phyloP scores from a whole-genome alignment of 2,888 invertebrate genomes.

The Neoascia interrupta region DNA sequence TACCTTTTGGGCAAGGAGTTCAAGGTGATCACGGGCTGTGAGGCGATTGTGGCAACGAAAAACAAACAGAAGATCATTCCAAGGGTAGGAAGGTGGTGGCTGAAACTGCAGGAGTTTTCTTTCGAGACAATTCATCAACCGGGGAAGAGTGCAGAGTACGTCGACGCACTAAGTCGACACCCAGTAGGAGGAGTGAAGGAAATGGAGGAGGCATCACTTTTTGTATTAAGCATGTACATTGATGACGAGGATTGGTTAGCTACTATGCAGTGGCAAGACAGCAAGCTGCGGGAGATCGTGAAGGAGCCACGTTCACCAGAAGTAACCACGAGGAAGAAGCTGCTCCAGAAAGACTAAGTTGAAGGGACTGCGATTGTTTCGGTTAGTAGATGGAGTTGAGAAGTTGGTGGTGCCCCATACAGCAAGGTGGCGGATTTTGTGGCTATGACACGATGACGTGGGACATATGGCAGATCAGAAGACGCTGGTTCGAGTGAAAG shows the following conservation, averaged over 20 bases:
- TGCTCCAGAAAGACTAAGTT: background rate
- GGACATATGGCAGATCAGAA: slow-evolving; percentile 30
- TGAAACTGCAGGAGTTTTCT: slow-evolving; percentile 17
- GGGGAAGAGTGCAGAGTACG: slow-evolving; percentile 6
- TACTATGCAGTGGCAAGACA: slow-evolving; percentile 23
- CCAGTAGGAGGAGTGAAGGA: background rate
- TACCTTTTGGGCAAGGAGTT: slow-evolving; percentile 14
- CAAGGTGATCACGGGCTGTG: slow-evolving; percentile 14
- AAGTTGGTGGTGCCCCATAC: slow-evolving; percentile 13
- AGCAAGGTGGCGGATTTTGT: slow-evolving; percentile 29
- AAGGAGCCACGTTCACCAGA: background rate
- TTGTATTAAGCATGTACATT: slow-evolving; percentile 9
- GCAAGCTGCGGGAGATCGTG: background rate
- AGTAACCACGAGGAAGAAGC: background rate
- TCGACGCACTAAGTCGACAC: slow-evolving; percentile 20
- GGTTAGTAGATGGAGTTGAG: background rate
- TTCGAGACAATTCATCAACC: slow-evolving; percentile 27
- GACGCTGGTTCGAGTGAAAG: background rate
- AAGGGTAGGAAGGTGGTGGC: background rate
- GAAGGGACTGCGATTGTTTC: background rate
- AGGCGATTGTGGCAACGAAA: slow-evolving; percentile 18
- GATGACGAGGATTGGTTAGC: slow-evolving; percentile 16
- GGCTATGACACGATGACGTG: slow-evolving; percentile 27
- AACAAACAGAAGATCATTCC: slow-evolving; percentile 18
- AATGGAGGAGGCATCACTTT: slow-evolving; percentile 27